Evolutionary conservation across 2,113 vertebrate genomes (phyloP).

Genomic region (Glaucidium brasilianum): DNA sequence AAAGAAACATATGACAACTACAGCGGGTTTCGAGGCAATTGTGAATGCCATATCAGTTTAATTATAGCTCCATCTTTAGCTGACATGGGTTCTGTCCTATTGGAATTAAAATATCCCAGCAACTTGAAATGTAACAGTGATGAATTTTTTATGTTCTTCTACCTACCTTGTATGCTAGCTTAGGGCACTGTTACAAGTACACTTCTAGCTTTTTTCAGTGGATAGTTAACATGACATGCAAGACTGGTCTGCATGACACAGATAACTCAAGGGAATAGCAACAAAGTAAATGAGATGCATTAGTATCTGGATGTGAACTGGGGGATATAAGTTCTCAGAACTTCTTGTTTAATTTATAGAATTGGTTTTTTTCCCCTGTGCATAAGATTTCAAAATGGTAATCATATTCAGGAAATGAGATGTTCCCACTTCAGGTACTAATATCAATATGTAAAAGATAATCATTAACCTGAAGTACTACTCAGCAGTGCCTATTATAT

Average conservation of each 20-base stretch:
- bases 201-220: conserved; percentile 75
- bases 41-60: conserved; percentile 79
- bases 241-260: conserved; percentile 85
- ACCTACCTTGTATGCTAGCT: conserved; percentile 73
- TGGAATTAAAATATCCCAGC: conserved; percentile 82
- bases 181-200: conserved; percentile 76
- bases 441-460: conserved; percentile 79
- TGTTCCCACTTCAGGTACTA: conserved; percentile 76
- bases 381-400: conserved; percentile 79
- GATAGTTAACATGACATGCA: conserved; percentile 81
- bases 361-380: conserved; percentile 71
- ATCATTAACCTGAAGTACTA: conserved; percentile 71
- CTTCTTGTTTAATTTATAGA: conserved; percentile 89
- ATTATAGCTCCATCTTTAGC: conserved; percentile 81
- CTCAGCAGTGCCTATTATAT: conserved; percentile 67
- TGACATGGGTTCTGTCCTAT: conserved; percentile 79
- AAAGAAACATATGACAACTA: conserved; percentile 78
- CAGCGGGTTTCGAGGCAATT: conserved; percentile 66
- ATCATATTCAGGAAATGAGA: conserved; percentile 74
- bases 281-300: conserved; percentile 92
- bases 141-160: conserved; percentile 84
- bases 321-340: conserved; percentile 90
- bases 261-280: conserved; percentile 88
- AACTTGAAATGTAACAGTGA: conserved; percentile 78
- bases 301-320: conserved; percentile 87